These are phyloP conservation scores for Polietes domitor DNA, from an alignment of 2,888 invertebrate genomes.

Conservation along the genomic window DNA sequence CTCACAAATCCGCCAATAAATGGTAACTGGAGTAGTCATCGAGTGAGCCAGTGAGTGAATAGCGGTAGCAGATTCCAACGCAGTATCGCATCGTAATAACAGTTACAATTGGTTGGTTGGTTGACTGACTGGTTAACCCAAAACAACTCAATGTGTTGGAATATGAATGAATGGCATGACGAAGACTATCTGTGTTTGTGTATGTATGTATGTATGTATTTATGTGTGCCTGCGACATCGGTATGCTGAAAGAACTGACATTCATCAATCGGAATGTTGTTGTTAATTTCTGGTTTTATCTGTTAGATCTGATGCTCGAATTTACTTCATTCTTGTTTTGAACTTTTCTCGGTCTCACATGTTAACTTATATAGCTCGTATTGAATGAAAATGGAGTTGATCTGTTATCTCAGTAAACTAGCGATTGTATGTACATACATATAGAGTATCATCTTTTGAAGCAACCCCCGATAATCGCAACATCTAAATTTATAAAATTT, in stretches of 20 bases:
- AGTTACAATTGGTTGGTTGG: slow-evolving; percentile 41
- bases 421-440: background rate
- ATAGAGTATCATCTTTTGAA: too few species aligned
- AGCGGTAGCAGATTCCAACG: background rate
- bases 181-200: too few species aligned
- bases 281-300: too few species aligned
- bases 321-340: too few species aligned
- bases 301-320: too few species aligned
- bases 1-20: background rate
- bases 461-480: too few species aligned
- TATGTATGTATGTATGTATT: background rate
- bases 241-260: slow-evolving; percentile 45
- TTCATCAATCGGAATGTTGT: background rate
- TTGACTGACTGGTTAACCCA: slow-evolving; percentile 15
- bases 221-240: slow-evolving; percentile 45
- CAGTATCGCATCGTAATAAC: slow-evolving; percentile 22
- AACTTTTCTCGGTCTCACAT: too few species aligned
- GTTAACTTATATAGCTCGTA: too few species aligned
- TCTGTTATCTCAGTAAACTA: background rate
- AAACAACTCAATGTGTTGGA: slow-evolving; percentile 24
- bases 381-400: background rate
- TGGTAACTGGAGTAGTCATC: slow-evolving; percentile 6
- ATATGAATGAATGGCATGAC: slow-evolving; percentile 33
- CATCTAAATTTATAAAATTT: too few species aligned
- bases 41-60: background rate